Evolutionary conservation across 1,140 invertebrate species (phyloP).

Genomic region (Cryptotermes secundus): DNA sequence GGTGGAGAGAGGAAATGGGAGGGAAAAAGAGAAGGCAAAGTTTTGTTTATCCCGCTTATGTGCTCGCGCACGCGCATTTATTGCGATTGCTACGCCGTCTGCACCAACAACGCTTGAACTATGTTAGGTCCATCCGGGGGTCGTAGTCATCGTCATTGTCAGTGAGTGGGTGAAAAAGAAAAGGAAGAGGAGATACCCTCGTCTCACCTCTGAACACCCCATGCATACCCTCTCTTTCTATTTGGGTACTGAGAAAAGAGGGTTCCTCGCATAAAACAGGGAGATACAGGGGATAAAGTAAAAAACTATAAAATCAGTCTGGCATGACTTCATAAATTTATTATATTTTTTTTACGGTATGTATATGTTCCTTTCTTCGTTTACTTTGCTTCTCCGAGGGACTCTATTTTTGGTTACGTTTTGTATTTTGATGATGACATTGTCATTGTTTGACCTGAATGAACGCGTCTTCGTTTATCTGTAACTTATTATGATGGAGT

Average conservation of each 20-base stretch:
- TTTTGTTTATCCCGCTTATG: conserved; percentile 13
- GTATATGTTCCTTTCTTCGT: background rate
- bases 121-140: background rate
- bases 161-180: background rate
- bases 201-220: conserved; percentile 12
- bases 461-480: background rate
- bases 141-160: conserved; percentile 2
- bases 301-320: conserved; percentile 29
- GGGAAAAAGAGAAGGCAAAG: background rate
- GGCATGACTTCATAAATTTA: conserved; percentile 28
- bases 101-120: background rate
- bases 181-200: background rate
- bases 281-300: background rate
- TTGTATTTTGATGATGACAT: background rate
- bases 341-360: conserved; percentile 7
- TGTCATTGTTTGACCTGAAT: background rate
- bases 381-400: background rate
- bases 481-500: too few relatives aligned
- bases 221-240: background rate
- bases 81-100: background rate
- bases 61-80: background rate
- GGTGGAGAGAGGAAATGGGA: conserved; percentile 24
- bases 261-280: background rate
- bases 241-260: background rate
- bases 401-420: background rate